phyloP scores from a whole-genome alignment of 2,888 invertebrate genomes.

The Linnaemya vulpina region DNA sequence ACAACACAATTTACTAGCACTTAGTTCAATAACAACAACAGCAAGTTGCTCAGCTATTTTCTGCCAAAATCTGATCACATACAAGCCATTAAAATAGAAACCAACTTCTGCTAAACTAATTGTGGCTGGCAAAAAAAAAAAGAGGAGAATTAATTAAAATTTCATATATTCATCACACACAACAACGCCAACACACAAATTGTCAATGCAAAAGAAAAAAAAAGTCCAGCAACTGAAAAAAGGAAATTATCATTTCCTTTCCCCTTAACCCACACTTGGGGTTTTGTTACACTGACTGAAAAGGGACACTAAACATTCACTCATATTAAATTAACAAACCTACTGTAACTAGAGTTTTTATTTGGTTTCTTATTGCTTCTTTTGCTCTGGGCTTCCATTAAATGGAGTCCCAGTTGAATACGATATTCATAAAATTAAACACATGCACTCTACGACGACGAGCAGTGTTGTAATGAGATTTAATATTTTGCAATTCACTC shows the following conservation, averaged over 20 bases:
- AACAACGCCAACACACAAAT: background rate
- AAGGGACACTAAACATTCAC: conserved; percentile 63
- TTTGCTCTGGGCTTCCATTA: conserved; percentile 50
- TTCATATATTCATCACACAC: conserved; percentile 11
- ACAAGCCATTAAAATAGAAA: background rate
- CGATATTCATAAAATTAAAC: conserved; percentile 42
- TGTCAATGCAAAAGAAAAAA: conserved; percentile 26
- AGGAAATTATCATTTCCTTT: background rate
- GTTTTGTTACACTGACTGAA: background rate
- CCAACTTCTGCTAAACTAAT: conserved; percentile 50
- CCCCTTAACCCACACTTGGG: background rate
- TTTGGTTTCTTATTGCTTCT: conserved; percentile 4
- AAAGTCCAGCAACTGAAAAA: conserved; percentile 8
- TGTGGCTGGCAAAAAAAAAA: conserved; percentile 27
- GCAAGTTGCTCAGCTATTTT: background rate
- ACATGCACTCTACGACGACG: background rate
- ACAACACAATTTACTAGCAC: background rate
- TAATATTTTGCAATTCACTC: conserved; percentile 48
- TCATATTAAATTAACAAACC: conserved; percentile 69
- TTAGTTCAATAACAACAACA: conserved; percentile 10
- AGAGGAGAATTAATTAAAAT: conserved; percentile 39
- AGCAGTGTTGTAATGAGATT: conserved; percentile 5
- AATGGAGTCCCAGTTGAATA: conserved; percentile 60
- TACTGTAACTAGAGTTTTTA: conserved; percentile 47
- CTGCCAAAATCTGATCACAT: conserved; percentile 20